Base-by-base conservation (phyloP, 1,140 invertebrate species). In the Pseudachorutes palmiensis region DNA sequence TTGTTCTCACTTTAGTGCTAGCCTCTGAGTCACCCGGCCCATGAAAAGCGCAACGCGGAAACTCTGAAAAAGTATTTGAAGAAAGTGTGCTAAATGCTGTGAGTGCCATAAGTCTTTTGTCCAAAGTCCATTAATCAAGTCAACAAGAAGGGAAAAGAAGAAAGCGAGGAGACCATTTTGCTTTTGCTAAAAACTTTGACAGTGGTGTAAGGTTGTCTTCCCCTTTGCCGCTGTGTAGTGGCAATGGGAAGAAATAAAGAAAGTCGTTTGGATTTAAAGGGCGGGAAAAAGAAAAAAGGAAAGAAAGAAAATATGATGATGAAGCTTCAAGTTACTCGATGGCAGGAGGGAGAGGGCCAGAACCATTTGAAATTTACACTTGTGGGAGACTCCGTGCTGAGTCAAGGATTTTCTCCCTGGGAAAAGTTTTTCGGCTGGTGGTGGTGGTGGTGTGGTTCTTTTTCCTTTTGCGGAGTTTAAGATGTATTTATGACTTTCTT, bases 31-130 rank as follows among this genome's bases (percentile, higher is more conserved):
- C n/a, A n/a, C n/a, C n/a, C n/a, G n/a, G n/a, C n/a, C n/a, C n/a
- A n/a, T n/a, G n/a, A n/a, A n/a, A n/a, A n/a, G n/a, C n/a, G n/a
- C n/a, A n/a, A n/a, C n/a, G n/a, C n/a, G n/a, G n/a, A n/a, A n/a
- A n/a, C n/a, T n/a, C 9, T 45, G 19, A 19, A 45, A 45, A 45
- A 45, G 51, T 55, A 55, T 12, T 24, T 55, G 51, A 55, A n/a
- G 24, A 55, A 24, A 55, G 51, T 55, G 69, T 63, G 69, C 64
- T 70, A 70, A 70, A 70, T 67, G 69, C 51, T 66, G 64, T 45
- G 64, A 67, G 32, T 66, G 63, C 69, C 69, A 70, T 70, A 70
- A 70, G 69, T 70, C 69, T 70, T 70, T 66, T 70, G 68, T 70
- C 59, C 65, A 63, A 64, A 64, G 49, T 67, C 69, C 65, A 70